Conservation (phyloP, 1,140 invertebrate species). For the Monochamus saltuarius region DNA sequence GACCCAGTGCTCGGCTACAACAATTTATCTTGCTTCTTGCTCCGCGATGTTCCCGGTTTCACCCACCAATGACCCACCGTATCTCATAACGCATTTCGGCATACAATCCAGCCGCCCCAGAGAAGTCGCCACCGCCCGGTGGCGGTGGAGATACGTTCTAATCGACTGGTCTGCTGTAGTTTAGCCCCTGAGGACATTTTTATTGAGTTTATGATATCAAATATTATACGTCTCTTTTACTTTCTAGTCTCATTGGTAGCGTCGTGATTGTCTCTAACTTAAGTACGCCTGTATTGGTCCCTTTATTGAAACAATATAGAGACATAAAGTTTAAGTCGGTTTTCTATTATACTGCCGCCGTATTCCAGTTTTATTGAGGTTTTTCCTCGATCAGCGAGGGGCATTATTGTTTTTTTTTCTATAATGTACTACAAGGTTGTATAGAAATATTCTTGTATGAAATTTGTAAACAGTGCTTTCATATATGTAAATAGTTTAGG, state of each 20-base stretch:
- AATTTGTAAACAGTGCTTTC: too few species aligned
- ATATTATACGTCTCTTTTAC: slow-evolving; percentile 12
- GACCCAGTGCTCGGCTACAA: too few species aligned
- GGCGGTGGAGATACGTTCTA: not conserved
- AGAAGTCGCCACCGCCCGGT: not conserved
- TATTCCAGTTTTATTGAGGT: too few species aligned
- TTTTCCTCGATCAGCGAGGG: too few species aligned
- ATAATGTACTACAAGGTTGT: too few species aligned
- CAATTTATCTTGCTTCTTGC: too few species aligned
- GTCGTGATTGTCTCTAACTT: slow-evolving; percentile 7
- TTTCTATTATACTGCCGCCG: too few species aligned
- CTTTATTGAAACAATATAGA: not conserved
- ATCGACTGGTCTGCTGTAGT: not conserved
- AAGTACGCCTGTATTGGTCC: slow-evolving; percentile 2
- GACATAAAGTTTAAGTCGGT: too few species aligned
- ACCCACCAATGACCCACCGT: slow-evolving; percentile 6
- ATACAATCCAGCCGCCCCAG: slow-evolving; percentile 6
- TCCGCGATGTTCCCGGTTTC: too few species aligned
- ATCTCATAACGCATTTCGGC: slow-evolving; percentile 3
- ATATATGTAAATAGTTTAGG: too few species aligned
- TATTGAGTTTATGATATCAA: slow-evolving; percentile 15
- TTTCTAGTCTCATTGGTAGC: slow-evolving; percentile 9
- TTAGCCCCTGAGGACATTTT: slow-evolving; percentile 10
- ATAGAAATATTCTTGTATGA: too few species aligned
- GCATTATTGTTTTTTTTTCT: too few species aligned